Base-by-base conservation (phyloP, 2,888 invertebrate species). In the Incurvaria masculella region DNA sequence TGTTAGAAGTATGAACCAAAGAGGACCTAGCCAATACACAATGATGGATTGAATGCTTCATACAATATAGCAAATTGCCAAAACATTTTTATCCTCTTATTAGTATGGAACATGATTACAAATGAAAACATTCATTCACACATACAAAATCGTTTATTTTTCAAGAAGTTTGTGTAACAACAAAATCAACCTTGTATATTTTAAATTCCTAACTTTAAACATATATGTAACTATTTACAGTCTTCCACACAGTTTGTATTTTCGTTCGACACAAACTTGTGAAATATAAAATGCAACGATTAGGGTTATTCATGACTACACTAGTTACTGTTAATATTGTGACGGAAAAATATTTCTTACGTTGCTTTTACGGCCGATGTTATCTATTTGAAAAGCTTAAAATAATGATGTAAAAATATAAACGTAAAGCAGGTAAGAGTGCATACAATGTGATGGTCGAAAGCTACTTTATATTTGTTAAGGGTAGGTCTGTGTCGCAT, bases 91-190 rank as follows among this genome's bases (percentile, higher is more conserved):
- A n/a, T n/a, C n/a, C n/a, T n/a, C n/a, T n/a, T 27, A 14, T 40
- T 40, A 40, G 18, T 17, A 40, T 40, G 40, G 40, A 40, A 17
- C n/a, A 40, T 40, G 4, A 40, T 8, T 18, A 40, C 40, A 18
- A 69, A 73, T 62, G 57, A 69, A 69, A 62, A 67, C 65, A 49
- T 41, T 59, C 38, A 21, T 62, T 73, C 78, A 76, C 78, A 76
- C 78, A 73, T 76, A 78, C 76, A 78, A 76, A 76, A 76, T 75
- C 41, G 78, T 78, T 76, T 78, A 75, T 76, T 76, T 72, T 75
- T 74, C 69, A 71, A 68, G 71, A 72, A 74, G 71, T 76, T 74
- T 70, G 75, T 74, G 75, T 78, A 78, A 75, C 76, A 78, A 78
- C 78, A 78, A 78, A 78, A 76, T 75, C 75, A 76, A 76, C 75